Conservation (phyloP, 2,888 invertebrate species). For the Agrotis ipsilon region DNA sequence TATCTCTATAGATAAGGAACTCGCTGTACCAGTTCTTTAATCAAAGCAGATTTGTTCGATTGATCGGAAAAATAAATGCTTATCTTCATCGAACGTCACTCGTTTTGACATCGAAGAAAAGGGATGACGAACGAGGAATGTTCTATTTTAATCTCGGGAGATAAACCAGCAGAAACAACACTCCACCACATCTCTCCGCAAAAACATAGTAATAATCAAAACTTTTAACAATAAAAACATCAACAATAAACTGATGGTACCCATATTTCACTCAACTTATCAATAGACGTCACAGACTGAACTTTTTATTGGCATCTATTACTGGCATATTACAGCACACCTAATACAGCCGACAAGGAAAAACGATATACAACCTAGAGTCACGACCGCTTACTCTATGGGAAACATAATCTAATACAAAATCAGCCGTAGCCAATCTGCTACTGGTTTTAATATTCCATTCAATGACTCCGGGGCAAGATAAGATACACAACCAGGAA, state of each 20-base stretch:
- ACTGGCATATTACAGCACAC: slow-evolving; percentile 28
- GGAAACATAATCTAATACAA: slow-evolving; percentile 56
- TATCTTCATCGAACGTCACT: neutral
- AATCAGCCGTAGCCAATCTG: slow-evolving; percentile 50
- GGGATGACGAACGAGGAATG: neutral
- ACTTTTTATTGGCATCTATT: slow-evolving; percentile 36
- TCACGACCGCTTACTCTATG: slow-evolving; percentile 52
- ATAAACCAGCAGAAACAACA: slow-evolving; percentile 1
- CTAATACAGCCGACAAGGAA: slow-evolving; percentile 34
- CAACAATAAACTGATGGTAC: neutral
- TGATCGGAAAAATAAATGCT: slow-evolving; percentile 18
- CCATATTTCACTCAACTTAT: slow-evolving; percentile 7
- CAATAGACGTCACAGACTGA: slow-evolving; percentile 22
- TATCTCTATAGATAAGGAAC: slow-evolving; percentile 27
- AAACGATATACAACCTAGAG: slow-evolving; percentile 39
- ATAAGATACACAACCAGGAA: slow-evolving; percentile 62
- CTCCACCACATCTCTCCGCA: neutral
- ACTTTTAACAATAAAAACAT: neutral
- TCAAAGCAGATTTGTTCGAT: slow-evolving; percentile 24
- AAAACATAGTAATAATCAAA: neutral
- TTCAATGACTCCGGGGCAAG: slow-evolving; percentile 57
- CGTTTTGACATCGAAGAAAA: neutral
- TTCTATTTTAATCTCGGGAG: neutral
- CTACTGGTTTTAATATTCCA: slow-evolving; percentile 63
- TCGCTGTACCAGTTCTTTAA: slow-evolving; percentile 21